Conservation (phyloP, 92 coral and sea anemone genomes). For the Zoanthus solanderi region DNA sequence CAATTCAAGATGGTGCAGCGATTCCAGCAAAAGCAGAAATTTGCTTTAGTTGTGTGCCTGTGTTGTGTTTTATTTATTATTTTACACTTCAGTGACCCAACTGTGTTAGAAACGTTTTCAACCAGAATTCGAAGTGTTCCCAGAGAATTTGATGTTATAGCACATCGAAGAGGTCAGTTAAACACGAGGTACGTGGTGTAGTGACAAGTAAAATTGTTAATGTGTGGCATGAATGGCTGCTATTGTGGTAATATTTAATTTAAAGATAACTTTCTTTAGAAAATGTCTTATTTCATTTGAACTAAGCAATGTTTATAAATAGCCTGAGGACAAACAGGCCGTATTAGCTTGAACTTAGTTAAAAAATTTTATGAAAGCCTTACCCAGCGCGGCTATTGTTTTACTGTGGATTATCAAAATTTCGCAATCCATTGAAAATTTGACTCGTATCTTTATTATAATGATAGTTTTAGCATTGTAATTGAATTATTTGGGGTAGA, state of each 20-base stretch:
- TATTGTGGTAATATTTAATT: neutral
- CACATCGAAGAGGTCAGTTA: neutral
- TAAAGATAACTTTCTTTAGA: neutral
- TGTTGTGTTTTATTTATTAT: slow-evolving; percentile 2
- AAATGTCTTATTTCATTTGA: neutral
- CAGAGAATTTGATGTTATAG: neutral
- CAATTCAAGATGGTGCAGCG: slow-evolving; percentile 18
- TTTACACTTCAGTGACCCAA: slow-evolving; percentile 26
- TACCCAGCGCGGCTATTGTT: neutral
- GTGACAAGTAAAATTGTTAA: neutral
- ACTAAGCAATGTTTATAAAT: neutral
- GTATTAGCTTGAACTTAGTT: neutral
- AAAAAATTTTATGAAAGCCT: neutral
- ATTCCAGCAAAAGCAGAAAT: slow-evolving; percentile 2
- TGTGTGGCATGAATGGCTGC: neutral
- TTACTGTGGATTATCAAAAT: neutral
- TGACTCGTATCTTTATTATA: neutral
- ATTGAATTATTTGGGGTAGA: neutral
- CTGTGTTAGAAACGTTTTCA: slow-evolving; percentile 1
- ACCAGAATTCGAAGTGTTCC: neutral
- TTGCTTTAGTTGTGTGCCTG: slow-evolving; percentile 5
- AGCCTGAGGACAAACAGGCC: neutral
- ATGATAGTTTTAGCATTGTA: neutral
- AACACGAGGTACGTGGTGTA: neutral
- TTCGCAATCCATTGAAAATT: neutral